Evolutionary conservation across 1,140 invertebrate species (phyloP).

Genomic region (Neodiprion pinetum): DNA sequence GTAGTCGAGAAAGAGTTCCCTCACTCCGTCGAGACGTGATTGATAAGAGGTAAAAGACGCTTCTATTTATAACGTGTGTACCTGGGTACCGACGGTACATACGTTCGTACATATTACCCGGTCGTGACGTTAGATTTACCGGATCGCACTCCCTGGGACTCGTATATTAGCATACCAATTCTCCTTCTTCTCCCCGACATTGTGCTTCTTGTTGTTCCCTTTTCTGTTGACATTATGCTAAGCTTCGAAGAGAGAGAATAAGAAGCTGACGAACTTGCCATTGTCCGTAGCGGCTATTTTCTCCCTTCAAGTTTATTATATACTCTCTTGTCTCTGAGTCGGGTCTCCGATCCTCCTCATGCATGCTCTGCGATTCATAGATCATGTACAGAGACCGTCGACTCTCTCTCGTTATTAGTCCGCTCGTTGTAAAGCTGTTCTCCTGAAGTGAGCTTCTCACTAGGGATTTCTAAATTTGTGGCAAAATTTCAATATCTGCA

Average conservation of each 20-base stretch:
- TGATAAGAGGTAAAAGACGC: not conserved
- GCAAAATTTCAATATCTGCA: no score
- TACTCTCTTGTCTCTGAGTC: no score
- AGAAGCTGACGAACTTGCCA: not conserved
- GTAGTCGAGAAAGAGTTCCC: no score
- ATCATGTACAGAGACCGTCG: no score
- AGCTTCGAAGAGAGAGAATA: not conserved
- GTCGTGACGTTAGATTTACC: not conserved
- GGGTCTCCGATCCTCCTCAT: no score
- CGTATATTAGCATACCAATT: not conserved
- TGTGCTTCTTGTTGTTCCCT: not conserved
- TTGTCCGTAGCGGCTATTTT: not conserved
- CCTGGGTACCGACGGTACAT: not conserved
- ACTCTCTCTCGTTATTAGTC: no score
- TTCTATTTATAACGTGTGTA: not conserved
- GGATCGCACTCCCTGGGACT: not conserved
- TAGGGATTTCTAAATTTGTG: no score
- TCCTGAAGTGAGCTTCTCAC: no score
- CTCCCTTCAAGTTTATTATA: no score
- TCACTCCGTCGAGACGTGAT: not conserved
- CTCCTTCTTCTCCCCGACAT: not conserved
- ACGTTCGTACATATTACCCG: not conserved
- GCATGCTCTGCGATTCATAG: no score
- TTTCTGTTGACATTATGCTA: not conserved
- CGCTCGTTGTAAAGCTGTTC: no score